phyloP scores from a whole-genome alignment of 1,140 invertebrate species.

The Drosophila ananassae region DNA sequence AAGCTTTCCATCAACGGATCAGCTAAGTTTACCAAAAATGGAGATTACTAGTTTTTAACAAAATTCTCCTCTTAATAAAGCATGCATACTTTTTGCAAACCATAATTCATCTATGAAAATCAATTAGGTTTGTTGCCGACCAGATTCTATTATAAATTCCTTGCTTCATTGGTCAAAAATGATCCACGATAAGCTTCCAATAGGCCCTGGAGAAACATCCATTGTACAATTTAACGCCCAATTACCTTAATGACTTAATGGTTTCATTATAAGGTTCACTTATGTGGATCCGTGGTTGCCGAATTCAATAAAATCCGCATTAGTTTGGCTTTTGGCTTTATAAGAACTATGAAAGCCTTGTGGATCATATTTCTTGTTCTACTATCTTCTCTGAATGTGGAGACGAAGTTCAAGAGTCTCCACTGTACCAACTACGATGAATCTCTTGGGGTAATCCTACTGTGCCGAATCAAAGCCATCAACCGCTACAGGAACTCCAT shows the following conservation, averaged over 20 bases:
- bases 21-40: not conserved
- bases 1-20: not conserved
- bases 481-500: slow-evolving; percentile 39
- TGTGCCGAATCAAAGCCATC: slow-evolving; percentile 39
- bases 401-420: slow-evolving; percentile 41
- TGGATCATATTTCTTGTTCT: slow-evolving; percentile 11
- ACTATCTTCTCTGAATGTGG: slow-evolving; percentile 14
- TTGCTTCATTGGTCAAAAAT: not conserved
- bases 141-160: not conserved
- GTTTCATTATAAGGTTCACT: slow-evolving; percentile 16
- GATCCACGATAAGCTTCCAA: not conserved
- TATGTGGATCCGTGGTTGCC: not conserved
- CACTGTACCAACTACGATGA: slow-evolving; percentile 25
- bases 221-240: slow-evolving; percentile 1
- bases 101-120: too few species aligned
- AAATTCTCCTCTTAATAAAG: too few species aligned
- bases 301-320: not conserved
- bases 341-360: slow-evolving; percentile 4
- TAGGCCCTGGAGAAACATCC: not conserved
- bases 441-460: slow-evolving; percentile 10
- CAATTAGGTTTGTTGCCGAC: not conserved
- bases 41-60: not conserved
- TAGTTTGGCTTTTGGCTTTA: not conserved
- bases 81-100: too few species aligned
- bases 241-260: slow-evolving; percentile 7